Percentiles rank a stretch among this genome's conserved stretches.
Evolutionary conservation across 2,888 invertebrate species (phyloP).

Genomic region (Cylindroiulus punctatus): DNA sequence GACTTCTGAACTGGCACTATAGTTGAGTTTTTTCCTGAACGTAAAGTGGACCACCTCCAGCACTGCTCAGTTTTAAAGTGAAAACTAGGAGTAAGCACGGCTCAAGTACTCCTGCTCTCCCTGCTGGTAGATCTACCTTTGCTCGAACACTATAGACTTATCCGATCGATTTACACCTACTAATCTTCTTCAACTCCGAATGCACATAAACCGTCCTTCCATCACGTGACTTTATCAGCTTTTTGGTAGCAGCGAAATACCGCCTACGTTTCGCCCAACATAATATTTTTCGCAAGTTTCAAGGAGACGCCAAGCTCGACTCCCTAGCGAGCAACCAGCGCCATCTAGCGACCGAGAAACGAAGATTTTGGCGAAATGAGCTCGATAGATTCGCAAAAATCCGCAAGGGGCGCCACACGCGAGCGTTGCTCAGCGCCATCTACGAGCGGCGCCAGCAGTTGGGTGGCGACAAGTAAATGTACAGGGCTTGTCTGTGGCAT

Average conservation of each 20-base stretch:
- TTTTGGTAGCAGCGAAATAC: not conserved
- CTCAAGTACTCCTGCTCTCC: not conserved
- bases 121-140: not conserved
- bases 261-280: slow-evolving; percentile 12
- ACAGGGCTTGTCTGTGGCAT: too few species aligned
- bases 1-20: not conserved
- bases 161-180: slow-evolving; percentile 18
- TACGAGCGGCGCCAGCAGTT: too few species aligned
- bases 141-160: slow-evolving; percentile 10
- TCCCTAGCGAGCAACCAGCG: not conserved
- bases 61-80: not conserved
- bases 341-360: not conserved
- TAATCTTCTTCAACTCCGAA: slow-evolving; percentile 18
- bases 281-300: not conserved
- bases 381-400: not conserved
- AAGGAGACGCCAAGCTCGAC: not conserved
- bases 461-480: too few species aligned
- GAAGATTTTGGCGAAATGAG: not conserved
- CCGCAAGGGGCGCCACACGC: not conserved
- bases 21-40: not conserved
- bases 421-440: too few species aligned
- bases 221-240: slow-evolving; percentile 2
- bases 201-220: not conserved
- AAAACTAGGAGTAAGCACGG: not conserved
- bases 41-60: too few species aligned